These are phyloP conservation scores for Xestoiulus laeticollis DNA, from an alignment of 2,888 invertebrate species.

Conservation along the genomic window DNA sequence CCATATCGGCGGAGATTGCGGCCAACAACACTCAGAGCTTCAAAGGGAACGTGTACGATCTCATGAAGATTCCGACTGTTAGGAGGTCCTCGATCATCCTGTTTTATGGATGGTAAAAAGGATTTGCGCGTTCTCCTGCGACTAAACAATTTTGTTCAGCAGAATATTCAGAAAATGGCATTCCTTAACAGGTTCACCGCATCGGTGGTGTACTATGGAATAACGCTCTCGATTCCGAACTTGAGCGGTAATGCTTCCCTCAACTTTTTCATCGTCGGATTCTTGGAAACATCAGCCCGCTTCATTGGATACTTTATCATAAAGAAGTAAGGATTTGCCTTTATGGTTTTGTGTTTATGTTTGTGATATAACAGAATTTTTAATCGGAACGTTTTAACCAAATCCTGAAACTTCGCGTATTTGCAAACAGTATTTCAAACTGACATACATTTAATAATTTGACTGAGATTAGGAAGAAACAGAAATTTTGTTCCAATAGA, in stretches of 20 bases:
- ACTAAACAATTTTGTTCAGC: not conserved
- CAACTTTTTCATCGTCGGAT: constrained; percentile 67
- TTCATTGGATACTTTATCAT: constrained; percentile 56
- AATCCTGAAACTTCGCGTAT: no score
- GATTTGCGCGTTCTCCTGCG: not conserved
- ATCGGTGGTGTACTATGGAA: constrained; percentile 66
- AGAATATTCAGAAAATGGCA: not conserved
- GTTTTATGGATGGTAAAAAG: constrained; percentile 52
- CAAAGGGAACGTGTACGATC: constrained; percentile 51
- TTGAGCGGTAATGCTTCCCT: constrained; percentile 67
- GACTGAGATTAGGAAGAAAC: no score
- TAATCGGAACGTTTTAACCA: no score
- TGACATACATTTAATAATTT: no score
- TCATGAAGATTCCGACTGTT: constrained; percentile 50
- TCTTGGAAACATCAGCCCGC: constrained; percentile 66
- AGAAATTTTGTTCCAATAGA: no score
- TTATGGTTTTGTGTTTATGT: no score
- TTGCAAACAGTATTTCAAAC: no score
- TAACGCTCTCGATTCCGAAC: constrained; percentile 65
- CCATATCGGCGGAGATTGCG: constrained; percentile 50
- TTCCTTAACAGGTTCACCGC: constrained; percentile 64
- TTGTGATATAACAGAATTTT: no score
- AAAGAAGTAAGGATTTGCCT: constrained; percentile 47
- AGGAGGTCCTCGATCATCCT: constrained; percentile 48
- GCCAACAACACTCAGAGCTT: constrained; percentile 24